Base-by-base conservation (phyloP, 2,888 invertebrate genomes). In the Pachycephus smyrnensis region DNA sequence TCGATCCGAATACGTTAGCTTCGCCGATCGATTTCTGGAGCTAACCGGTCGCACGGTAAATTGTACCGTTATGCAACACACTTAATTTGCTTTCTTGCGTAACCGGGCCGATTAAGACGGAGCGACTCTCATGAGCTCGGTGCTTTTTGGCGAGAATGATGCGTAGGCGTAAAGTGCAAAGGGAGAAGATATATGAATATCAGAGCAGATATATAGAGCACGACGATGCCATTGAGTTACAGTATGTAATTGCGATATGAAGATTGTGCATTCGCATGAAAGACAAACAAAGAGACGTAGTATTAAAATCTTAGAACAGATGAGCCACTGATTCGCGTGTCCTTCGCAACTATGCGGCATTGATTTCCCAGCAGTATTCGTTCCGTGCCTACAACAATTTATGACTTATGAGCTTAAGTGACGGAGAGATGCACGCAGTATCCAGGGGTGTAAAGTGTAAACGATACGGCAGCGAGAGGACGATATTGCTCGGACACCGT, bases 361-460 rank as follows among this genome's bases (percentile, higher is more conserved):
- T 9, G 55, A 1, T 23, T 55, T 23, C 2, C 9, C 55, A 55
- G 23, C 9, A 55, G 55, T 9, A 55, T 23, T 55, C 23, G 6
- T 55, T 23, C 9, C 2, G 9, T 1, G 55, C 1, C 23, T 9
- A 55, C 23, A 23, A 9, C 9, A 23, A 9, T 55, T 55, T 23
- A 55, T 9, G 15, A 55, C 23, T 15, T 9, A 23, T 2, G 55
- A 55, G 9, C 9, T 23, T 1, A 23, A 55, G 55, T 9, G 23
- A 23, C 23, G 55, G 55, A 1, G 6, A 55, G 55, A 55, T 3
- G 55, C 55, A 55, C 55, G 9, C 71, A 30, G 12, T 3, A 30
- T 71, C 12, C 84, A 82, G 83, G 83, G 83, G 82, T 84, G 83
- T 83, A 86, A 86, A 83, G 83, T 83, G 86, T 86, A 86, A 86